Conservation (phyloP, 2,113 vertebrate species). For the Semnopithecus entellus region DNA sequence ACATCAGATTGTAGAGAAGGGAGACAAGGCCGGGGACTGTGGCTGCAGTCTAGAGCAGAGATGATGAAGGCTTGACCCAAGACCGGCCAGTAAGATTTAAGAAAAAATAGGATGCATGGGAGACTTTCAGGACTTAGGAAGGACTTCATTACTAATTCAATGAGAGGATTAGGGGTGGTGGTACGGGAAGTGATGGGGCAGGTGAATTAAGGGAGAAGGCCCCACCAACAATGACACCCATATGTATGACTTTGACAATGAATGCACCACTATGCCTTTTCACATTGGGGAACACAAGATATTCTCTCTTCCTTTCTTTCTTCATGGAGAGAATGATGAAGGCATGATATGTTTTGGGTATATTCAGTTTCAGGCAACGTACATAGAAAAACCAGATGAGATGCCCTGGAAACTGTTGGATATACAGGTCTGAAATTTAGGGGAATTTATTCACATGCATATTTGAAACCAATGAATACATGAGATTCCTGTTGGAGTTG, state of each 20-base stretch:
- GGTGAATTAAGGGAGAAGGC: not conserved
- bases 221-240: not conserved
- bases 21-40: not conserved
- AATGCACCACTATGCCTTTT: not conserved
- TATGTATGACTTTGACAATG: not conserved
- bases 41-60: not conserved
- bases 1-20: not conserved
- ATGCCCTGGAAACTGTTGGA: not conserved
- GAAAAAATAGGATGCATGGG: too few relatives aligned
- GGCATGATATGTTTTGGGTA: not conserved
- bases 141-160: not conserved
- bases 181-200: not conserved
- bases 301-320: not conserved
- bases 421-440: not conserved
- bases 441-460: not conserved
- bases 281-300: not conserved
- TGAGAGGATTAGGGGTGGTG: not conserved
- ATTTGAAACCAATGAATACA: not conserved
- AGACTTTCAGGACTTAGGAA: not conserved
- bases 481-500: not conserved
- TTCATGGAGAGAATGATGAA: not conserved
- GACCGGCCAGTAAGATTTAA: not conserved
- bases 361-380: not conserved
- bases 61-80: not conserved
- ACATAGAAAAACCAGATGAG: not conserved